Evolutionary conservation across 2,113 vertebrate genomes (phyloP), one percentile per base, ranked within the genome.

Genomic region (Zosterops borbonicus): DNA sequence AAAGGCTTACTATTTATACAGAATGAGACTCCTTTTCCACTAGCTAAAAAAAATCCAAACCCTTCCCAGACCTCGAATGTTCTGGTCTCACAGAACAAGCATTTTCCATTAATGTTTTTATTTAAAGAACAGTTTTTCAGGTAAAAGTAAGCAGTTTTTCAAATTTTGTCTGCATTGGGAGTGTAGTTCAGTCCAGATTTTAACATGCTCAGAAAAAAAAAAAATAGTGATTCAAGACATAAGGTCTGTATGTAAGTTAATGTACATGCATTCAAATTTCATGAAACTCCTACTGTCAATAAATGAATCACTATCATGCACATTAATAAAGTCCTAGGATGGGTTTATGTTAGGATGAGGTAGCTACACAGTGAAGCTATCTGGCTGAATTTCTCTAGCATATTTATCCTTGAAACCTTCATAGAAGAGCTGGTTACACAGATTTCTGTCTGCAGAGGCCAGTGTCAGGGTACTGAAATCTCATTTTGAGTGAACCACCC

Each of bases 61-160:
- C 25, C 5, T 5, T 69, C 24, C 24, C 18, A 49, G 37, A 68
- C 10, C 5, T 49, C 33, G 44, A 79, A 42, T 74, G 42, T 91
- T 85, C 47, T 64, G 31, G 64, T 94, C 64, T 96, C 86, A 94
- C 12, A 50, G 35, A 92, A 91, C 22, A 95, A 91, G 63, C 31
- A 74, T 94, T 94, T 94, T 65, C 58, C 69, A 62, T 6, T 47
- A 58, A 46, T 56, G 15, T 12, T 67, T 80, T 33, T 67, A 25
- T 37, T 67, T 42, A 55, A 69, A 68, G 18, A 87, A 79, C 31
- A 79, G 1, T 49, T 89, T 85, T 78, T 69, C 68, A 62, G 68
- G 28, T 87, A 91, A 94, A 83, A 89, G 68, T 78, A 96, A 94
- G 53, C 59, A 94, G 60, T 49, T 86, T 94, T 91, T 69, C 25